A percentile compares a stretch with the other conserved stretches of the same genome.
Conservation (phyloP, 2,113 vertebrate genomes). For the Cephalopterus ornatus region DNA sequence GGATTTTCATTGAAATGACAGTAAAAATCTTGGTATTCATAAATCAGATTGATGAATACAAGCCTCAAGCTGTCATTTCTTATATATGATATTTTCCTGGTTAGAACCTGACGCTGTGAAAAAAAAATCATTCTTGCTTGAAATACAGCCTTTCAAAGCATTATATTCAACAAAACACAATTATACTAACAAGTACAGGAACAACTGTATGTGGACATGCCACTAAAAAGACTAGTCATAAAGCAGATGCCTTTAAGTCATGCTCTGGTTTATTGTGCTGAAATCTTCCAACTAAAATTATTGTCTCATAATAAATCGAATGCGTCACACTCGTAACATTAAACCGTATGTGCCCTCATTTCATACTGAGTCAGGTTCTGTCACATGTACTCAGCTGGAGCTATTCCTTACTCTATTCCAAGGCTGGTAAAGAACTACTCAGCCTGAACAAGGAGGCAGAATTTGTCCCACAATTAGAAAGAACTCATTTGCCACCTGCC, state of each 20-base stretch:
- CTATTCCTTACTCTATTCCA: background rate
- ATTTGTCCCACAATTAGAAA: slow-evolving; percentile 40
- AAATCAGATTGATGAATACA: background rate
- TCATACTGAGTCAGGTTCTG: background rate
- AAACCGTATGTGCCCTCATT: background rate
- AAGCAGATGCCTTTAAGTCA: background rate
- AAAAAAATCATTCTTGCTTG: background rate
- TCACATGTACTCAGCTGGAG: background rate
- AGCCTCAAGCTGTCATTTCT: background rate
- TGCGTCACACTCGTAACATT: background rate
- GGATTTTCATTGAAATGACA: background rate
- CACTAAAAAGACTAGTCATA: background rate
- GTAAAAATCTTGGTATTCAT: background rate
- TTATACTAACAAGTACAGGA: background rate
- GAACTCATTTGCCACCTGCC: slow-evolving; percentile 52
- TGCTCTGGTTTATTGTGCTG: background rate
- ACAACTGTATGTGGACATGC: background rate
- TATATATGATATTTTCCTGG: background rate
- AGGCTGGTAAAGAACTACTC: background rate
- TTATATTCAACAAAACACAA: background rate
- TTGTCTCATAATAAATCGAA: background rate
- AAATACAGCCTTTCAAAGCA: background rate
- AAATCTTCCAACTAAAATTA: background rate
- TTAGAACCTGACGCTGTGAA: background rate
- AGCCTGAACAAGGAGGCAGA: slow-evolving; percentile 1